A percentile compares a stretch with the other conserved stretches of the same genome.
Conservation (phyloP, 2,888 invertebrate genomes). For the Copidosoma aretas region DNA sequence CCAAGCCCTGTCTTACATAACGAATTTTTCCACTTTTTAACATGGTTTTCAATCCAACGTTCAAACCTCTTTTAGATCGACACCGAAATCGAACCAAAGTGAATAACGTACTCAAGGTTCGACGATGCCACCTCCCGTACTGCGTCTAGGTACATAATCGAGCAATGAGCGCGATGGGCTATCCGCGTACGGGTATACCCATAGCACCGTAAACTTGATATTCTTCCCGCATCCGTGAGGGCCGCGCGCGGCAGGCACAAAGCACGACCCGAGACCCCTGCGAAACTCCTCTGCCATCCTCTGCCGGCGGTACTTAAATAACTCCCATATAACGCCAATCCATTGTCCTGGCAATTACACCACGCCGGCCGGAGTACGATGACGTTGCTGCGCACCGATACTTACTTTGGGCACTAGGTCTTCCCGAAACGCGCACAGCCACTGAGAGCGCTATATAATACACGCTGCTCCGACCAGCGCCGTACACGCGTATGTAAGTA, state of each 20-base stretch:
- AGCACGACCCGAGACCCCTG: constrained; percentile 45
- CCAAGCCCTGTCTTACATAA: too few species aligned
- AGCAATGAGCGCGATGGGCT: not conserved
- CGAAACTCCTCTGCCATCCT: constrained; percentile 43
- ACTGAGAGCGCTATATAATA: too few species aligned
- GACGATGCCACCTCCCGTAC: too few species aligned
- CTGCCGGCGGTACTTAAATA: constrained; percentile 46
- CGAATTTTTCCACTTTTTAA: too few species aligned
- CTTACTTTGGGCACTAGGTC: constrained; percentile 14
- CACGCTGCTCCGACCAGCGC: too few species aligned
- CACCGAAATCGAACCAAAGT: too few species aligned
- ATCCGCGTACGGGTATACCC: not conserved
- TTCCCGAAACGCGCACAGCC: not conserved
- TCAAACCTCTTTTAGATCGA: too few species aligned
- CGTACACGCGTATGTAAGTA: too few species aligned
- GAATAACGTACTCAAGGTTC: too few species aligned
- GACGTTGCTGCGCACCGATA: constrained; percentile 19
- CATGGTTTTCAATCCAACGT: too few species aligned
- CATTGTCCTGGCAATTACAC: constrained; percentile 47
- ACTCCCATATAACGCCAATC: constrained; percentile 45
- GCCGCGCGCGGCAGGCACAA: constrained; percentile 48
- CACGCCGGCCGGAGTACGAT: not conserved
- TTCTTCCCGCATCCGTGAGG: constrained; percentile 54
- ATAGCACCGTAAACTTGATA: constrained; percentile 51
- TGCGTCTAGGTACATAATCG: too few species aligned